Evolutionary conservation across 2,888 invertebrate genomes (phyloP), one percentile per base, ranked within the genome.

Genomic region (Synanthedon vespiformis): DNA sequence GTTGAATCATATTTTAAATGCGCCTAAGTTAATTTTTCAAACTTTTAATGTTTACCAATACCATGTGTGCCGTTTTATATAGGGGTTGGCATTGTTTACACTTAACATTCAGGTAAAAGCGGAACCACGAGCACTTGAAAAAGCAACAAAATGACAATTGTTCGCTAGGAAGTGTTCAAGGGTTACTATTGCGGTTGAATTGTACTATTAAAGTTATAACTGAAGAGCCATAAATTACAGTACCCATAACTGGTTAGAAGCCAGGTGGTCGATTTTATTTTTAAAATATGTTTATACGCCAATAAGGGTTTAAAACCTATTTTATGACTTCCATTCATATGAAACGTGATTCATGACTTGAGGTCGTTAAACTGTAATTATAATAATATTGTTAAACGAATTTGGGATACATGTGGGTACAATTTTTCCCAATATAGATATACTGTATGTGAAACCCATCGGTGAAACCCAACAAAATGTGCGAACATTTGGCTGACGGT

Each of bases 191-290:
- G 85, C 84, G 80, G 83, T 76, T 60, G 74, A 71, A 80, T 80
- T 83, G 80, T 81, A 70, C 8, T 34, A 34, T 77, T 2, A 16
- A 10, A 40, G 27, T 57, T 62, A 67, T 61, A 34, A 64, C 69
- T 68, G 64, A 69, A 71, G 67, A 62, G 65, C 67, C 72, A 80
- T 85, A 84, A 85, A 85, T 84, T 76, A 83, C 64, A 67, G 67
- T 68, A 72, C 70, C 70, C 65, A 66, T 75, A 34, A 77, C 77
- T 68, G 67, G 68, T 70, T 63, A 59, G 62, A 61, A 73, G 70
- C 86, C 85, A 85, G 85, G 85, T 86, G 86, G 84, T 70, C 77
- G 70, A 55, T 65, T 67, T 71, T 85, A 85, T 85, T 82, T 84
- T 76, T 72, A 77, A 71, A 74, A 67, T 65, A 62, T 77, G 77